Evolutionary conservation across 2,113 vertebrate genomes (phyloP), one percentile per base, ranked within the genome.

Genomic region (Cnemophilus loriae): DNA sequence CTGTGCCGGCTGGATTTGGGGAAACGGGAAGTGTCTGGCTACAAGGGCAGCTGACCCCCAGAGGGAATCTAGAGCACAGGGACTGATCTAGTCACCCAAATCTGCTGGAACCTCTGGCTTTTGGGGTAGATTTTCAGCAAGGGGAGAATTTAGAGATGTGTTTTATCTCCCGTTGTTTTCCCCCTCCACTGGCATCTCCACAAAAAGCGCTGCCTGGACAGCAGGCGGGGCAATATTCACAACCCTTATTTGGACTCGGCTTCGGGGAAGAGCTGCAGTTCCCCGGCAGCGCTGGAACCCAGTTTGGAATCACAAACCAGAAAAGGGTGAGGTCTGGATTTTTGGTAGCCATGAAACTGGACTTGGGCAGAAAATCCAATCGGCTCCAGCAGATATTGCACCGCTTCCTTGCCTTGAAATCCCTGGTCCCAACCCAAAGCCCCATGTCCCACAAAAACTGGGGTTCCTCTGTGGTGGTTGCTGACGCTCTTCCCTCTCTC

Each of bases 201-300:
- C 42, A 33, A 30, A 37, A 24, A 20, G 11, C 30, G 56, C 24
- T 26, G 33, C 20, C 41, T 15, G 33, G 10, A 73, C 10, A 11
- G 49, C 1, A 0, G 44, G 39, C 0, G 0, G 73, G 53, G 50
- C 39, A 19, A 32, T 7, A 5, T 10, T 52, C 26, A 0, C 70
- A 70, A 52, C 50, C 55, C 75, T 68, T 42, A 23, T 65, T 74
- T 73, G 77, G 71, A 46, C 49, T 64, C 4, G 0, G 68, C 39
- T 73, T 47, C 64, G 35, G 69, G 81, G 24, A 87, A 69, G 30
- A 73, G 71, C 44, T 28, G 27, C 52, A 8, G 9, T 5, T 77
- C 69, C 59, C 13, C 10, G 5, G 46, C 44, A 44, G 52, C 0
- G 1, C 70, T 21, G 32, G 47, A 57, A 23, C 14, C 4, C 0